Percentiles rank a stretch among this genome's conserved stretches.
Conservation (phyloP, 2,113 vertebrate species). For the Myanophis thanlyinensis region DNA sequence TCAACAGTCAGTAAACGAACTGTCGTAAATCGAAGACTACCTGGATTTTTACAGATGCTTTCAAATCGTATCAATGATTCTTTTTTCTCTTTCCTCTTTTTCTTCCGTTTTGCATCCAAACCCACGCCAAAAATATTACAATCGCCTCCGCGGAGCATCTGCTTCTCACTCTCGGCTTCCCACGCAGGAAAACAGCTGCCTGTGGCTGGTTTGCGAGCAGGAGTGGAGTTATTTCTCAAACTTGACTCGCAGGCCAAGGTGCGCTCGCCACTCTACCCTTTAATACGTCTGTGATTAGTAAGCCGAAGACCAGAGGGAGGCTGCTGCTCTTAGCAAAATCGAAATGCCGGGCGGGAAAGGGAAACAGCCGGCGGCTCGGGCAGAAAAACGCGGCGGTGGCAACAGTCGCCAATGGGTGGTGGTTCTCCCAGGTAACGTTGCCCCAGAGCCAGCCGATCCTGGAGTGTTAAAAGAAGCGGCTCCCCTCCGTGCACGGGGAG, state of each 20-base stretch:
- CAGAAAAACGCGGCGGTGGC: background rate
- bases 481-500: background rate
- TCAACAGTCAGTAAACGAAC: too few relatives aligned
- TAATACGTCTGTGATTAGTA: background rate
- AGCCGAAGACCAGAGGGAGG: background rate
- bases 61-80: background rate
- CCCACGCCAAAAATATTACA: background rate
- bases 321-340: background rate
- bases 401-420: background rate
- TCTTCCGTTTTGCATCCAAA: background rate
- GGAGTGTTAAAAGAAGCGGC: background rate
- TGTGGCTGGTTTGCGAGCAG: background rate
- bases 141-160: background rate
- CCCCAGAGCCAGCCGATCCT: background rate
- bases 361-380: background rate
- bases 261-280: background rate
- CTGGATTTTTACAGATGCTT: background rate
- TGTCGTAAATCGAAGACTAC: too few relatives aligned
- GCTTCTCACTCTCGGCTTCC: background rate
- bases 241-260: background rate
- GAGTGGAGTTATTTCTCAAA: background rate
- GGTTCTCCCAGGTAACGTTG: background rate
- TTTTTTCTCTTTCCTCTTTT: background rate
- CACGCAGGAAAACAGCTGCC: background rate
- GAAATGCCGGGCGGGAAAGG: background rate